phyloP scores from a whole-genome alignment of 1,140 invertebrate genomes.

The Sitophilus oryzae region DNA sequence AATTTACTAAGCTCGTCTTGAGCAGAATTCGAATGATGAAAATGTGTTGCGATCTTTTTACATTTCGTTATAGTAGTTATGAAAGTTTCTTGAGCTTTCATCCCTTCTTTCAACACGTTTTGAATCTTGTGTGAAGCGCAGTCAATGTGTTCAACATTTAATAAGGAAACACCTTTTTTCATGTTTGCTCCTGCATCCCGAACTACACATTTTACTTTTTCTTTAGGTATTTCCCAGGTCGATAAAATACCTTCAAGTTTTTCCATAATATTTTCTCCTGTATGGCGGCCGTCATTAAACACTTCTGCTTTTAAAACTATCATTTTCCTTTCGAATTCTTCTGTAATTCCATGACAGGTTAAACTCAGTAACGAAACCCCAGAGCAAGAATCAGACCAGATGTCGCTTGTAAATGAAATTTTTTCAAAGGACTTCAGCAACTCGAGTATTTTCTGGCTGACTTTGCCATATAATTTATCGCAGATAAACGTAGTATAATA shows the following conservation, averaged over 20 bases:
- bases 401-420: too few species aligned
- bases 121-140: slow-evolving; percentile 9
- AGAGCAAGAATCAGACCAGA: background rate
- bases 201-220: slow-evolving; percentile 33
- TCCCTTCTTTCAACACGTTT: slow-evolving; percentile 8
- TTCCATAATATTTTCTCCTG: too few species aligned
- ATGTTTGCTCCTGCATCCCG: slow-evolving; percentile 32
- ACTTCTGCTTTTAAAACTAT: background rate
- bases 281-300: too few species aligned
- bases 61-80: background rate
- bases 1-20: slow-evolving; percentile 7
- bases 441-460: slow-evolving; percentile 22
- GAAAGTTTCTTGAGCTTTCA: slow-evolving; percentile 1
- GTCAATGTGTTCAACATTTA: background rate
- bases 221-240: slow-evolving; percentile 31
- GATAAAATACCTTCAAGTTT: slow-evolving; percentile 31
- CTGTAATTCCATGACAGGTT: background rate
- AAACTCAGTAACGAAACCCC: too few species aligned
- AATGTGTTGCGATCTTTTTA: slow-evolving; percentile 6
- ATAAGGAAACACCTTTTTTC: slow-evolving; percentile 25
- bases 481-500: background rate
- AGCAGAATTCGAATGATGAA: slow-evolving; percentile 11
- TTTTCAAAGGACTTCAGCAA: slow-evolving; percentile 31
- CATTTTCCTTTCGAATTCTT: background rate
- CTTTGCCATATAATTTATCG: background rate